These are phyloP conservation scores for Trinectes maculatus DNA, from an alignment of 2,113 vertebrate species.

Conservation along the genomic window DNA sequence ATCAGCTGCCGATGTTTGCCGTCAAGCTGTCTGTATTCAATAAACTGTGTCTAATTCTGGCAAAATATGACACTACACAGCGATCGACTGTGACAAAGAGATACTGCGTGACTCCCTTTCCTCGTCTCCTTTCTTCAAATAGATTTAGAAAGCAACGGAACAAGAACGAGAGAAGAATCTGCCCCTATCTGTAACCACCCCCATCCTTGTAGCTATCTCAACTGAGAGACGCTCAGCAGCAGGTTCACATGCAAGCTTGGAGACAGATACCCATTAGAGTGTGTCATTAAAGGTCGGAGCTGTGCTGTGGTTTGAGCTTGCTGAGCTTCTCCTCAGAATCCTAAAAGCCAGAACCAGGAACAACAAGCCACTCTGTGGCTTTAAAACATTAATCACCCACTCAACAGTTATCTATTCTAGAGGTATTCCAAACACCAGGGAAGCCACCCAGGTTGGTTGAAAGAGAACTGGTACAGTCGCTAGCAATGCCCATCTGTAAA, in stretches of 20 bases:
- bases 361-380: conserved; percentile 48
- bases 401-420: conserved; percentile 55
- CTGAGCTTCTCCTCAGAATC: conserved; percentile 36
- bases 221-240: conserved; percentile 38
- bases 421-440: conserved; percentile 61
- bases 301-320: conserved; percentile 60
- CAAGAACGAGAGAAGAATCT: conserved; percentile 55
- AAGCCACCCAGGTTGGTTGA: conserved; percentile 65
- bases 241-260: conserved; percentile 68
- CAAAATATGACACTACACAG: conserved; percentile 46
- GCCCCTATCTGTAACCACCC: conserved; percentile 76
- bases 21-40: conserved; percentile 47
- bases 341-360: conserved; percentile 63
- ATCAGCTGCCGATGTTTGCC: conserved; percentile 43
- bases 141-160: conserved; percentile 29
- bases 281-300: conserved; percentile 60
- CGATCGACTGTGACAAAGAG: conserved; percentile 42
- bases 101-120: conserved; percentile 32
- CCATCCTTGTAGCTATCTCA: conserved; percentile 69
- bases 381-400: conserved; percentile 71
- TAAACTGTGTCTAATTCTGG: conserved; percentile 49
- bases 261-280: conserved; percentile 67
- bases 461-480: conserved; percentile 12
- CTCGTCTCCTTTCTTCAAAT: conserved; percentile 22
- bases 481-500: conserved; percentile 17